phyloP scores from a whole-genome alignment of 1,140 invertebrate genomes.

The Geopemphigus sp. region DNA sequence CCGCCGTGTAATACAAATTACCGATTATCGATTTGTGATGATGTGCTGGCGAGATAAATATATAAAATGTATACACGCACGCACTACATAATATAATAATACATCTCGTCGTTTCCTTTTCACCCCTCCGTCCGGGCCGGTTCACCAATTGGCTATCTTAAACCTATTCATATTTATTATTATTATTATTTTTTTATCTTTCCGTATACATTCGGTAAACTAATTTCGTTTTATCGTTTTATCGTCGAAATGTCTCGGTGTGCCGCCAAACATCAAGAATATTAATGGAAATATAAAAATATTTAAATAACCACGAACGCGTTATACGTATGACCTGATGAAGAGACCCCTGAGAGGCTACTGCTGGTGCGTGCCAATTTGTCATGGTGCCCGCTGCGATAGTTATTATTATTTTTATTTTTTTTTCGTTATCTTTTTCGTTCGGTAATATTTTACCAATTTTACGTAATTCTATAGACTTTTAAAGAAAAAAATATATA shows the following conservation, averaged over 20 bases:
- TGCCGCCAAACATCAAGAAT: neutral
- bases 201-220: neutral
- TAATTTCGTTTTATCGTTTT: slow-evolving; percentile 34
- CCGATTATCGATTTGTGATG: neutral
- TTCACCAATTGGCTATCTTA: neutral
- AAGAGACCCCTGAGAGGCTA: slow-evolving; percentile 15
- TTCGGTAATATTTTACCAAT: slow-evolving; percentile 30
- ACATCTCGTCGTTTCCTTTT: slow-evolving; percentile 11
- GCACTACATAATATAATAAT: neutral
- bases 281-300: slow-evolving; percentile 36
- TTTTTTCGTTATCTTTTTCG: neutral
- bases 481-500: neutral
- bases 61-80: too few relatives aligned
- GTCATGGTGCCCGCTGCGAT: slow-evolving; percentile 29
- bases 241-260: slow-evolving; percentile 6
- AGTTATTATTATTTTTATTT: neutral
- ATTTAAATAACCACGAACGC: slow-evolving; percentile 23
- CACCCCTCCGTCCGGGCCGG: neutral
- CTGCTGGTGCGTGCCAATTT: slow-evolving; percentile 35
- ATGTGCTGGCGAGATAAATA: neutral
- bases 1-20: neutral
- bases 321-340: neutral
- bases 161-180: neutral
- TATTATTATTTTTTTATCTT: neutral
- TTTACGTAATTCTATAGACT: neutral